Conservation (phyloP, 2,113 vertebrate genomes). For the Cyphomyrus plagiostoma region DNA sequence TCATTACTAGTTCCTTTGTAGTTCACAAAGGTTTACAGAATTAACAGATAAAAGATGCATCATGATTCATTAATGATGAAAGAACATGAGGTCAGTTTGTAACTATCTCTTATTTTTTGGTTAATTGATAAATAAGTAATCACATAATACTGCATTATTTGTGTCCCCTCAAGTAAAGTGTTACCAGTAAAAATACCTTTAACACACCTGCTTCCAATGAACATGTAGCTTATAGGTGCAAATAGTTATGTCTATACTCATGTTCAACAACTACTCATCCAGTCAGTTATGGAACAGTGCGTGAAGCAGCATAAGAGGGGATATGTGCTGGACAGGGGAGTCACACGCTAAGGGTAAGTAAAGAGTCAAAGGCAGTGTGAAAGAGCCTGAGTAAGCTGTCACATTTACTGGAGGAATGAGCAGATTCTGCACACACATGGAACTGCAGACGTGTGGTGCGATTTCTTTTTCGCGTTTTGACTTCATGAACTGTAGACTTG, state of each 20-base stretch:
- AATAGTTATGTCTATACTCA: background rate
- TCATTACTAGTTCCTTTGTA: too few relatives aligned
- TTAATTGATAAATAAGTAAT: too few relatives aligned
- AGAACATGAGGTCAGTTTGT: too few relatives aligned
- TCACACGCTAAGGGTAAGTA: background rate
- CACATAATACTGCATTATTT: too few relatives aligned
- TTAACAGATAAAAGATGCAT: too few relatives aligned
- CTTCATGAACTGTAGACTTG: background rate
- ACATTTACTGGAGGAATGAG: background rate
- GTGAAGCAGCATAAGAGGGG: background rate
- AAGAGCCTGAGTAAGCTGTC: background rate
- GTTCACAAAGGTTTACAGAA: too few relatives aligned
- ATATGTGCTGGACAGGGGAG: background rate
- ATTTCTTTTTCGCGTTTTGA: background rate
- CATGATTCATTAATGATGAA: too few relatives aligned
- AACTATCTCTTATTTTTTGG: too few relatives aligned
- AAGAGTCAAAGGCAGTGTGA: background rate
- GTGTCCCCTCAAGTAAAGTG: too few relatives aligned
- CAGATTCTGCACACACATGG: background rate
- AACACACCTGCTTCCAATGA: background rate
- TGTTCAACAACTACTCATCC: background rate
- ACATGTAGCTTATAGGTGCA: background rate
- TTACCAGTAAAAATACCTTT: background rate
- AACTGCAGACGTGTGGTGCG: background rate
- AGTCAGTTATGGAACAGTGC: background rate